Percentiles rank a stretch among this genome's conserved stretches.
Conservation (phyloP, 2,113 vertebrate genomes). For the Prunella fulvescens region DNA sequence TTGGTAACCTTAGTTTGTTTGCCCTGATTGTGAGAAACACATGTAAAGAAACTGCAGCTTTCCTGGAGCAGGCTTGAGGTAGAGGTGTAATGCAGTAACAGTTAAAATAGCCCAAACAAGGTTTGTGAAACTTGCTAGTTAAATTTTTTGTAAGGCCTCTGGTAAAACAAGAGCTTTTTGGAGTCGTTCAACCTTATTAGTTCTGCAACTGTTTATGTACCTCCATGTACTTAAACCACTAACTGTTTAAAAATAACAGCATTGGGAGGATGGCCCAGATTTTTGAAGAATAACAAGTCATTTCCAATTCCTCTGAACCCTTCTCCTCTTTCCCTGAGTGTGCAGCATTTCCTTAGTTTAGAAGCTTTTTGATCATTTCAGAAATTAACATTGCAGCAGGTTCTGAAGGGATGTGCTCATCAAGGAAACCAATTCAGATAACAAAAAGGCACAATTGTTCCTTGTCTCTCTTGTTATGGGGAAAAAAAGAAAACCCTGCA, state of each 20-base stretch:
- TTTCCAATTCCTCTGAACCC: constrained; percentile 54
- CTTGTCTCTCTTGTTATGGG: not conserved
- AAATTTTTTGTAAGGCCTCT: not conserved
- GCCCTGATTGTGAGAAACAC: not conserved
- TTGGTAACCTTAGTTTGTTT: not conserved
- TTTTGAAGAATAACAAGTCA: constrained; percentile 18
- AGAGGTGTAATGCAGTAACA: not conserved
- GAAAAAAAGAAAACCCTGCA: not conserved
- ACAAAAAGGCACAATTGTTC: constrained; percentile 25
- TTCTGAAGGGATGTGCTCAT: constrained; percentile 38
- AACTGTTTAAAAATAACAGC: constrained; percentile 34
- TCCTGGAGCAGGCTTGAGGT: not conserved
- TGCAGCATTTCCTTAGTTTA: constrained; percentile 51
- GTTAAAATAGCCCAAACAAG: not conserved
- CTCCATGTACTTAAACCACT: not conserved
- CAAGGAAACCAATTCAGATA: constrained; percentile 45
- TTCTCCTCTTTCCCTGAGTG: constrained; percentile 9
- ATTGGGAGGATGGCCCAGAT: constrained; percentile 33
- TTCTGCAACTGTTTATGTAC: not conserved
- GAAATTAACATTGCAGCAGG: constrained; percentile 3
- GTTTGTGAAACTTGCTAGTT: not conserved
- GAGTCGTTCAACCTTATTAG: not conserved
- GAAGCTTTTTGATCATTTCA: constrained; percentile 64
- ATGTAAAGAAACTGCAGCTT: not conserved
- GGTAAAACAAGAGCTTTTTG: not conserved